These are phyloP conservation scores for Heterohyrax brucei DNA, from an alignment of 2,797 vertebrate species.

Conservation along the genomic window DNA sequence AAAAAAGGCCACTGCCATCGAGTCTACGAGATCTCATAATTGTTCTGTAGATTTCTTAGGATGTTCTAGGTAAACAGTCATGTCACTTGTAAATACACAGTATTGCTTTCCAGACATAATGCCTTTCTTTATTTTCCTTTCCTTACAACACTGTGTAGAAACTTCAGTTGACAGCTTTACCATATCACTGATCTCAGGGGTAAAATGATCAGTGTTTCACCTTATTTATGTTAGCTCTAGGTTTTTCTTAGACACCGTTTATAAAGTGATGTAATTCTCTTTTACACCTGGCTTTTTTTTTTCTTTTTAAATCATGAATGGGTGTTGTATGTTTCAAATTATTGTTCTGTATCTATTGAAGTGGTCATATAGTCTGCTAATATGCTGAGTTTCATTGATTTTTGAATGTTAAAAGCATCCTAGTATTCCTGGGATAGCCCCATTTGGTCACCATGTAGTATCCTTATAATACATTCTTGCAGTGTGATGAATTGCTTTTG, in stretches of 20 bases:
- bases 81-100: neutral
- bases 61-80: conserved; percentile 19
- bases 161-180: neutral
- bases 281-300: conserved; percentile 18
- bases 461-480: neutral
- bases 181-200: neutral
- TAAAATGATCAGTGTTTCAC: conserved; percentile 14
- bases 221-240: neutral
- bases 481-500: too few relatives aligned
- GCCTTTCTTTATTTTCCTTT: neutral
- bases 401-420: neutral
- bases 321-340: neutral
- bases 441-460: neutral
- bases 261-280: conserved; percentile 27
- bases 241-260: conserved; percentile 6
- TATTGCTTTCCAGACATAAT: neutral
- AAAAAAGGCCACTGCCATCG: too few relatives aligned
- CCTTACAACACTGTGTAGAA: neutral
- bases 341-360: neutral
- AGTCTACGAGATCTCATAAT: neutral
- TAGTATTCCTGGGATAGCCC: conserved; percentile 25
- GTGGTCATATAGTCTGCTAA: neutral
- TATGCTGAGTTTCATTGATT: neutral
- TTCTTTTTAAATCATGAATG: neutral
- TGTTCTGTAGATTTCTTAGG: conserved; percentile 35